Evolutionary conservation across 2,888 invertebrate genomes (phyloP), one percentile per base, ranked within the genome.

Genomic region (Dione vanillae): DNA sequence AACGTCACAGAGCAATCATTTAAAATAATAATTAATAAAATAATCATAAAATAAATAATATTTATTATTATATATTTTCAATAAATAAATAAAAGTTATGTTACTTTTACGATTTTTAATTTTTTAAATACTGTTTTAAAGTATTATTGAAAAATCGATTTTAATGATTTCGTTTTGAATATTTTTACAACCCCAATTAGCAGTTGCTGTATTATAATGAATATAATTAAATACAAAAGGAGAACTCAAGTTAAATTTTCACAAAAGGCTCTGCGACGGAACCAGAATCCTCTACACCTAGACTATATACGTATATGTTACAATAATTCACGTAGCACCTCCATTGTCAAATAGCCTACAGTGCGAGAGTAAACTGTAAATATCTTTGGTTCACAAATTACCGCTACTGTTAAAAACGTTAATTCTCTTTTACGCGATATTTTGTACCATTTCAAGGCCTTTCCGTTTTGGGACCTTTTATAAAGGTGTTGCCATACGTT

Each of bases 301-400:
- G 35, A 43, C 74, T 11, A 43, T 51, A 70, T 43, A 43, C 74
- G n/a, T n/a, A n/a, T n/a, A n/a, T 67, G 69, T 54, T 54, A 54
- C 37, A 37, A 76, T 78, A 71, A 73, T 78, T 56, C 71, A 70
- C 74, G 75, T 83, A 84, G 83, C 84, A 84, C 84, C 84, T 76
- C 45, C 27, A 27, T 45, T 27, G 59, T 49, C 65, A 66, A 47
- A 70, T 62, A 62, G 64, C 70, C 71, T 74, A 76, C 79, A 79
- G 75, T 74, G 78, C 76, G 75, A 76, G 76, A 35, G 59, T 61
- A 45, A 61, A 45, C 14, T 58, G 75, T 77, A 76, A 74, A 77
- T 70, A 75, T 70, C 67, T 77, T 78, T 78, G 77, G 77, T 76
- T 74, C 43, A 16, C 56, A 49, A 37, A 45, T 64, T 51, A 71